Evolutionary conservation across 1,140 invertebrate genomes (phyloP).

Genomic region (Cydia splendana): DNA sequence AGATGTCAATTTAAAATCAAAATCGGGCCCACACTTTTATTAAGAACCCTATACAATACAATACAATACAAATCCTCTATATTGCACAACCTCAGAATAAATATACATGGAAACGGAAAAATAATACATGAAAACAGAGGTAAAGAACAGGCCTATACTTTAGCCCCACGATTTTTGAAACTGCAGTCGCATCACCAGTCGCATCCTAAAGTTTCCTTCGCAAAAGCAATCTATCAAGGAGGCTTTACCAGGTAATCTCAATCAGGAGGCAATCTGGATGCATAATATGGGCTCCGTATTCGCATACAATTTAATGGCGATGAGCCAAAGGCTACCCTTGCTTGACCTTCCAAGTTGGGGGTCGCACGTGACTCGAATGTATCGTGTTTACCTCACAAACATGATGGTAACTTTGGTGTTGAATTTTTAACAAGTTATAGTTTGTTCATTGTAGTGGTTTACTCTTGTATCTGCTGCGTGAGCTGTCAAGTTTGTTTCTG

Average conservation of each 20-base stretch:
- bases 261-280: conserved; percentile 43
- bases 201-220: not conserved
- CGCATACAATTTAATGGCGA: conserved; percentile 48
- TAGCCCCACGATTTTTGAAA: not conserved
- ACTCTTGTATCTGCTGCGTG: not conserved
- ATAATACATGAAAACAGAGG: too few species aligned
- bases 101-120: too few species aligned
- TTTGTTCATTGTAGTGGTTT: conserved; percentile 12
- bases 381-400: conserved; percentile 9
- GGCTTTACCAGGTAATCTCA: conserved; percentile 47
- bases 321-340: conserved; percentile 44
- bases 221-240: conserved; percentile 23
- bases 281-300: conserved; percentile 42
- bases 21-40: too few species aligned
- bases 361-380: conserved; percentile 42
- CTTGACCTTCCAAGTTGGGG: conserved; percentile 45
- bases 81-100: too few species aligned
- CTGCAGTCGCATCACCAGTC: not conserved
- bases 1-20: too few species aligned
- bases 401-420: conserved; percentile 5
- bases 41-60: too few species aligned
- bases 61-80: too few species aligned
- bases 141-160: too few species aligned
- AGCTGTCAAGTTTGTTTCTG: not conserved
- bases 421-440: conserved; percentile 25